Evolutionary conservation across 2,797 vertebrate species (phyloP).

Genomic region (Bovichtus diacanthus): DNA sequence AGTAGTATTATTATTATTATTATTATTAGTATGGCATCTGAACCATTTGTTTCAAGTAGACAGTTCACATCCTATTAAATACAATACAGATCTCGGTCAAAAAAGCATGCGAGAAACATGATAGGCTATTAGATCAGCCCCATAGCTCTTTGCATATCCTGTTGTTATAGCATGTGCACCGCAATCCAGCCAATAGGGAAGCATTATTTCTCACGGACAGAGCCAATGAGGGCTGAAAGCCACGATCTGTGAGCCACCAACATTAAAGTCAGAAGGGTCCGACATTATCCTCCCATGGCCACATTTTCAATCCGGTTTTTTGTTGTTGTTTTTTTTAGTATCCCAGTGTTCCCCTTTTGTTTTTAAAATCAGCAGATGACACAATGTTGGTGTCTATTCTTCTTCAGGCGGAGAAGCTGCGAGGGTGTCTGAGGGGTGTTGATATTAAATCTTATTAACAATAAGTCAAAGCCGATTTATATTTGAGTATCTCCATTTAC

Average conservation of each 20-base stretch:
- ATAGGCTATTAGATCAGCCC: constrained; percentile 74
- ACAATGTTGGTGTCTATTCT: neutral
- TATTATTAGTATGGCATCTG: constrained; percentile 16
- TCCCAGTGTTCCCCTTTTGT: neutral
- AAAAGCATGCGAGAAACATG: constrained; percentile 54
- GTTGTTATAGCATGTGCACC: constrained; percentile 83
- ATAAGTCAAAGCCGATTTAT: constrained; percentile 41
- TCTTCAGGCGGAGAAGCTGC: constrained; percentile 4
- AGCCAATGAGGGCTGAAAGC: constrained; percentile 68
- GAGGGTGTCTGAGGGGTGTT: neutral
- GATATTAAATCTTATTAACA: constrained; percentile 39
- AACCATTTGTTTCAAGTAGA: constrained; percentile 9
- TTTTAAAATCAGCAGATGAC: constrained; percentile 5
- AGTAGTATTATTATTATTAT: neutral
- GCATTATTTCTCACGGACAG: constrained; percentile 60
- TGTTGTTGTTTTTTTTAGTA: neutral
- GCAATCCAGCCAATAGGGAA: constrained; percentile 74
- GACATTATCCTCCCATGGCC: constrained; percentile 26
- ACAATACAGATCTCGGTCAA: constrained; percentile 54
- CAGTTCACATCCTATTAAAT: constrained; percentile 35
- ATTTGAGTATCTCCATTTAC: constrained; percentile 32
- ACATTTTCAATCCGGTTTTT: constrained; percentile 1
- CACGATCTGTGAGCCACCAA: constrained; percentile 30
- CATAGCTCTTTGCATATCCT: constrained; percentile 76
- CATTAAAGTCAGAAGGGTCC: constrained; percentile 40